Base-by-base conservation (phyloP, 2,113 vertebrate species). In the Tychaedon coryphoeus region DNA sequence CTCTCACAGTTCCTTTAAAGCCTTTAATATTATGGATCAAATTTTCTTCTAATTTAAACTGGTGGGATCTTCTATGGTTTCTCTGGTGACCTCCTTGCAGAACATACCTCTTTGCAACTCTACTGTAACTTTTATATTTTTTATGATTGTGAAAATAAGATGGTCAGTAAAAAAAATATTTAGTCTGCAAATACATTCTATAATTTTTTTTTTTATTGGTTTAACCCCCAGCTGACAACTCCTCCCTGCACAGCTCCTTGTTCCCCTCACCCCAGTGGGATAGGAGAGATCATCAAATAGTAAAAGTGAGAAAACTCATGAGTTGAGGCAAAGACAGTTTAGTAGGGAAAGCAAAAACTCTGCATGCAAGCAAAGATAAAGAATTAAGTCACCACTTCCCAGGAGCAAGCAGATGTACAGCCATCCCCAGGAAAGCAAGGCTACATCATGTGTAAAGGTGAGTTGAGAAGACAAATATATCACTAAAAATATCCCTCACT, bases 371-470 rank as follows among this genome's bases (percentile, higher is more conserved):
- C 28, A 82, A 75, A 69, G 9, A 24, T 34, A 47, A 66, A 54
- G 28, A 47, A 40, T 47, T 67, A 47, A 7, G 61, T 67, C n/a
- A 24, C 4, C 2, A 1, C 11, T 47, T 69, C 14, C 5, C 12
- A 26, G 5, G 14, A 20, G 11, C 25, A 60, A 33, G 40, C 9
- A n/a, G 50, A 5, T 45, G 36, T 36, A 58, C 43, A 72, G 17
- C 26, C 26, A 58, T 19, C 9, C 23, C 14, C 33, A 51, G 65
- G 17, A 45, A 23, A 58, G 3, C 0, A 1, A 19, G 28, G 4
- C 14, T 19, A 14, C 5, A 33, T 16, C n/a, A 42, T 2, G 3
- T 2, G 4, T 14, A 38, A 33, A 9, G 3, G 15, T 29, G 15
- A 71, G 13, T 43, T 50, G 9, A 48, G 36, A 64, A 71, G 33